phyloP scores from a whole-genome alignment of 2,888 invertebrate genomes.

The Dendrolimus houi region DNA sequence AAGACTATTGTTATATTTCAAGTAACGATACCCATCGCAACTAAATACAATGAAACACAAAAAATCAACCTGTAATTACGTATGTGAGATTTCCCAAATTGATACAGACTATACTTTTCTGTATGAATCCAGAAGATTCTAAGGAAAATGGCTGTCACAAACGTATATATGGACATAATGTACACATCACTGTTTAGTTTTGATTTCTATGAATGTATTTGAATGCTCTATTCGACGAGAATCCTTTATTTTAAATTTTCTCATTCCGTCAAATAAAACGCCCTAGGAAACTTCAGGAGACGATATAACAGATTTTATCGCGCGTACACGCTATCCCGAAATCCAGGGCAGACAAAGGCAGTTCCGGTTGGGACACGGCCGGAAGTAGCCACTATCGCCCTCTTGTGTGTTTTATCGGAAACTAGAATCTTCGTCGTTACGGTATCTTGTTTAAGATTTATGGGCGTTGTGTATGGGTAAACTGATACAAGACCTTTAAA shows the following conservation, averaged over 20 bases:
- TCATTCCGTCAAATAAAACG: neutral
- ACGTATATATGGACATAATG: too few relatives aligned
- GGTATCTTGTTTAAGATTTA: slow-evolving; percentile 4
- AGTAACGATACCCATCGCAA: too few relatives aligned
- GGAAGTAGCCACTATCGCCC: slow-evolving; percentile 43
- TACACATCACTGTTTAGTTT: too few relatives aligned
- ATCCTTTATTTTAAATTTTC: neutral
- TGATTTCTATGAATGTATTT: too few relatives aligned
- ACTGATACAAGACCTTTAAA: neutral
- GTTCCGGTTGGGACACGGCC: slow-evolving; percentile 42
- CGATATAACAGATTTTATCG: neutral
- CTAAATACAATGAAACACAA: too few relatives aligned
- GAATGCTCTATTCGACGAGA: too few relatives aligned
- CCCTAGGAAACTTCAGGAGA: neutral
- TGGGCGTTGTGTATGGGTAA: slow-evolving; percentile 1
- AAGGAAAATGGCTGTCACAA: too few relatives aligned
- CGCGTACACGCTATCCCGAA: neutral
- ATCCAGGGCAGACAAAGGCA: slow-evolving; percentile 38
- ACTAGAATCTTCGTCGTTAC: slow-evolving; percentile 14
- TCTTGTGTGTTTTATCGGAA: slow-evolving; percentile 16
- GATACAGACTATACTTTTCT: too few relatives aligned
- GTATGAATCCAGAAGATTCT: too few relatives aligned
- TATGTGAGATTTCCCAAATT: too few relatives aligned
- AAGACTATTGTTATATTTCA: too few relatives aligned
- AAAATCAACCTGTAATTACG: too few relatives aligned